Evolutionary conservation across 2,888 invertebrate genomes (phyloP), one percentile per base, ranked within the genome.

Genomic region (Gnatocerus cornutus): DNA sequence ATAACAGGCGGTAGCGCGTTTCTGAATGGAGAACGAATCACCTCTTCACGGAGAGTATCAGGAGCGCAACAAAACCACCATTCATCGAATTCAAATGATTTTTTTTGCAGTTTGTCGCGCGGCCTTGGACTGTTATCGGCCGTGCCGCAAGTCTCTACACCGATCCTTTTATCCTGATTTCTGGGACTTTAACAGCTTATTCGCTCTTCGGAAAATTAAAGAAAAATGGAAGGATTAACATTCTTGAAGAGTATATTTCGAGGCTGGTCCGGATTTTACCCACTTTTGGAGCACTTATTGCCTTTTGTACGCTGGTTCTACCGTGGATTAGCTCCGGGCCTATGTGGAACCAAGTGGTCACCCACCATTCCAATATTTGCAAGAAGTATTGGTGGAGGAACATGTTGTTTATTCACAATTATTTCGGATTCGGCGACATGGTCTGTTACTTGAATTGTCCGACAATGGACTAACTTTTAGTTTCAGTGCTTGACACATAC

Each of bases 371-470:
- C 0, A 87, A 89, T 48, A 88, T 91, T 63, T 92, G 92, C 81
- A 90, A 91, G 80, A 85, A 86, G 76, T 87, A 90, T 65, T 91
- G 91, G 91, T 92, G 91, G 92, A 87, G 90, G 76, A 92, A 91
- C 78, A 84, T 92, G 71, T 81, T 92, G 0, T 92, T 91, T 74
- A 90, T 92, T 62, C 92, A 92, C 78, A 92, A 92, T 80, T 92
- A 91, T 79, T 92, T 89, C 78, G 92, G 92, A 41, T 92, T 92
- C 77, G 88, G 90, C 77, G 89, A 91, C 76, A 91, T 92, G 90
- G 90, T 90, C 84, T 78, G 30, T 1, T 10, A 41, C 6, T 41
- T 12, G 5, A 41, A 41, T 41, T 33, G n/a, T 7, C 7, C 2
- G 33, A 33, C 6, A 9, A 2, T 33, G 21, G 21, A 33, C 3